A percentile compares a stretch with the other conserved stretches of the same genome.
These are phyloP conservation scores for Drosophila sucinea DNA, from an alignment of 1,140 invertebrate genomes.

Conservation along the genomic window DNA sequence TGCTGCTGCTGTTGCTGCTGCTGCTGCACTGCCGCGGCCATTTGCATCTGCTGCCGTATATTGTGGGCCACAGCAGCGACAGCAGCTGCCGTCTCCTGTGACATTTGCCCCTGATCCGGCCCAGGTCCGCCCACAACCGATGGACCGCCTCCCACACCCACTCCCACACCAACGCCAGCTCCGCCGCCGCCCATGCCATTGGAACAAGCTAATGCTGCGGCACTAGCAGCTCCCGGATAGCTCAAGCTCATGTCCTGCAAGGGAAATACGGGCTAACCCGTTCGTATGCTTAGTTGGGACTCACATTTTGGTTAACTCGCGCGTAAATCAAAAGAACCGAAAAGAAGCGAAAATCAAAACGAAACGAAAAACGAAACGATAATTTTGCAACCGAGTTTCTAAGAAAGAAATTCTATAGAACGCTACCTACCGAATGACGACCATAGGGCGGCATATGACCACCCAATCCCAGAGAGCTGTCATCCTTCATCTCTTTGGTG, in stretches of 20 bases:
- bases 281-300: conserved; percentile 50
- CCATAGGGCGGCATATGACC: conserved; percentile 74
- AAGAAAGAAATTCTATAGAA: background rate
- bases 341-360: background rate
- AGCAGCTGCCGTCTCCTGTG: conserved; percentile 79
- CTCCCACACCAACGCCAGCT: conserved; percentile 27
- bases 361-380: background rate
- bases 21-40: conserved; percentile 87
- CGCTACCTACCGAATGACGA: conserved; percentile 78
- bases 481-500: conserved; percentile 89
- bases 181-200: conserved; percentile 63
- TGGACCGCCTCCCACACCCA: conserved; percentile 23
- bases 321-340: too few relatives aligned
- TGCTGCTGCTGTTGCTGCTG: conserved; percentile 83
- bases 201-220: conserved; percentile 64
- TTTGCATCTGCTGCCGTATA: conserved; percentile 89
- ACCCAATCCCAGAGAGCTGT: conserved; percentile 72
- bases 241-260: conserved; percentile 78
- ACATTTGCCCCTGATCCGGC: conserved; percentile 68
- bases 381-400: background rate
- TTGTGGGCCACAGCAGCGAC: conserved; percentile 85
- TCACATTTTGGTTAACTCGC: background rate
- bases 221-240: conserved; percentile 73
- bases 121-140: conserved; percentile 18
- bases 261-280: conserved; percentile 79